phyloP scores from a whole-genome alignment of 2,888 invertebrate genomes.

The Mythimna loreyi region DNA sequence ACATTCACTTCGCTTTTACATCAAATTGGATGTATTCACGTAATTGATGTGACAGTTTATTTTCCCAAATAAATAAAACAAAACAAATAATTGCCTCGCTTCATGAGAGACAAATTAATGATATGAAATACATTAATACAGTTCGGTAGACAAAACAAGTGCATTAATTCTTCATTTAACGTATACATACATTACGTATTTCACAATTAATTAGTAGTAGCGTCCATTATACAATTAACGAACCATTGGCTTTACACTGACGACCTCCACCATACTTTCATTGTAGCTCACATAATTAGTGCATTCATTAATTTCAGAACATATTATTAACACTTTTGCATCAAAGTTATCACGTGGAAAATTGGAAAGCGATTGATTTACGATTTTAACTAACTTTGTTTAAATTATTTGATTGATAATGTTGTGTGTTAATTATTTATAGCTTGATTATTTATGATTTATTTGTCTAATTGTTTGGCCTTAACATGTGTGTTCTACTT shows the following conservation, averaged over 20 bases:
- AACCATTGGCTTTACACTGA: conserved; percentile 24
- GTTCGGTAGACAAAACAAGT: background rate
- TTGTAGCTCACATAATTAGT: conserved; percentile 9
- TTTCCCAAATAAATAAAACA: no score
- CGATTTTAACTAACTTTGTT: conserved; percentile 4
- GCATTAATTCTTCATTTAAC: background rate
- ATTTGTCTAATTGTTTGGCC: no score
- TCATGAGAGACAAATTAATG: background rate
- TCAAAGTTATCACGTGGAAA: background rate
- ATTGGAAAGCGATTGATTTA: conserved; percentile 10
- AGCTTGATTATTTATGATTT: background rate
- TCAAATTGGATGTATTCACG: no score
- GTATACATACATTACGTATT: background rate
- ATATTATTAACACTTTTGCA: conserved; percentile 11
- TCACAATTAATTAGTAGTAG: conserved; percentile 22
- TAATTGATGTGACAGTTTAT: no score
- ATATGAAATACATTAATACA: background rate
- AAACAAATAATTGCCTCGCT: no score
- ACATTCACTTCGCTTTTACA: no score
- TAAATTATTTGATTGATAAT: background rate
- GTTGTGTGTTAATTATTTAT: background rate
- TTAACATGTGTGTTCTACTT: background rate
- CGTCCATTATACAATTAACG: conserved; percentile 35
- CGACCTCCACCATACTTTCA: conserved; percentile 28
- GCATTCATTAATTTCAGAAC: conserved; percentile 17